These are phyloP conservation scores for Muraenolepis orangiensis DNA, from an alignment of 2,797 vertebrate genomes.

Conservation along the genomic window DNA sequence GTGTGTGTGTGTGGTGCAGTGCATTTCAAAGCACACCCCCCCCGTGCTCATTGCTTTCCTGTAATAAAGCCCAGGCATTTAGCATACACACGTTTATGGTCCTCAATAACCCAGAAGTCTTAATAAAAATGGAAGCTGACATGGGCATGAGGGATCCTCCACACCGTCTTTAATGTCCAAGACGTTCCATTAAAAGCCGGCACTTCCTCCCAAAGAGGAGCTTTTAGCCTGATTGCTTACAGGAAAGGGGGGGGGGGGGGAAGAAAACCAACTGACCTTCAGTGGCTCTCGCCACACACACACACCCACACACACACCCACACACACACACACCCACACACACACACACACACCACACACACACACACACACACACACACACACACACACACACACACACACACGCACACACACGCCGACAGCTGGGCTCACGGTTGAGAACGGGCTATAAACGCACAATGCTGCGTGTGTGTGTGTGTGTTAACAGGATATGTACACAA, in stretches of 20 bases:
- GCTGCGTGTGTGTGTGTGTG: no score
- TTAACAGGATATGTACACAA: not conserved
- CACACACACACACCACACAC: no score
- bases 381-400: slow-evolving; percentile 17
- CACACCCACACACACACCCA: slow-evolving; percentile 16
- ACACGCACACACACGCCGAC: slow-evolving; percentile 27
- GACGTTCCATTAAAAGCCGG: slow-evolving; percentile 80
- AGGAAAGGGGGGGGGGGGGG: slow-evolving; percentile 63
- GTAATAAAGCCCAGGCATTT: slow-evolving; percentile 74
- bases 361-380: slow-evolving; percentile 23
- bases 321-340: no score
- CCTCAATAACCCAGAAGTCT: slow-evolving; percentile 81
- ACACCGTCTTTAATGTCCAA: slow-evolving; percentile 79
- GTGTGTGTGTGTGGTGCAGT: slow-evolving; percentile 33
- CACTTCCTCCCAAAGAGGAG: slow-evolving; percentile 77
- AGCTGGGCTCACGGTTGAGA: not conserved
- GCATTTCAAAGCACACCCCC: slow-evolving; percentile 52
- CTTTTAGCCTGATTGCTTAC: slow-evolving; percentile 88
- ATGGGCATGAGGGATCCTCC: slow-evolving; percentile 77
- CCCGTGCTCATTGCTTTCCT: slow-evolving; percentile 46
- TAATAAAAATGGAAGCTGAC: slow-evolving; percentile 84
- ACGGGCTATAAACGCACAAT: no score
- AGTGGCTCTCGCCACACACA: slow-evolving; percentile 55
- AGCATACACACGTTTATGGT: slow-evolving; percentile 77
- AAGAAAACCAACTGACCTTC: slow-evolving; percentile 74